A percentile compares a stretch with the other conserved stretches of the same genome.
These are phyloP conservation scores for Agonopterix arenella DNA, from an alignment of 2,888 invertebrate species.

Conservation along the genomic window DNA sequence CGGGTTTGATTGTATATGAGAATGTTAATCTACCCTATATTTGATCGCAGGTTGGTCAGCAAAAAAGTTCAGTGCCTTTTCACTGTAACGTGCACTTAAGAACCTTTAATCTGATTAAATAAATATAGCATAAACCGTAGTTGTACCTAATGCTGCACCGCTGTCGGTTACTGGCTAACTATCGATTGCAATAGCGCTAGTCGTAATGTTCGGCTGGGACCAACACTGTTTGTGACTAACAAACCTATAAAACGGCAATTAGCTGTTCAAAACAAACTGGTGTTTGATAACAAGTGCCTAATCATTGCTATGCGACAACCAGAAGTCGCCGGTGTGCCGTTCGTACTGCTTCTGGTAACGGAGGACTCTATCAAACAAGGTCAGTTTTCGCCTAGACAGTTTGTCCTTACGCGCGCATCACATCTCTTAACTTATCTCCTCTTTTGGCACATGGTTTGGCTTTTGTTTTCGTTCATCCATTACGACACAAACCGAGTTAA, in stretches of 20 bases:
- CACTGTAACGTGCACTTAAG: conserved; percentile 14
- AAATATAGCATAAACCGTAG: conserved; percentile 16
- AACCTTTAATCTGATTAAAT: conserved; percentile 15
- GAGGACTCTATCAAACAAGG: neutral
- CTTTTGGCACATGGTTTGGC: too few relatives aligned
- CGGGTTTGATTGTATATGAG: too few relatives aligned
- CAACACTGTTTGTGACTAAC: conserved; percentile 30
- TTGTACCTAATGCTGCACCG: conserved; percentile 12
- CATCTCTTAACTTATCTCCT: too few relatives aligned
- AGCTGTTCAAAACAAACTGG: conserved; percentile 38
- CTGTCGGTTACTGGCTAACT: conserved; percentile 6
- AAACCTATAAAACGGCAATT: conserved; percentile 52
- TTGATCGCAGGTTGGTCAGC: too few relatives aligned
- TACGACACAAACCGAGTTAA: too few relatives aligned
- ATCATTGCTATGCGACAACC: conserved; percentile 7
- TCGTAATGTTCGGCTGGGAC: conserved; percentile 14
- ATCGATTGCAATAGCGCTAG: conserved; percentile 17
- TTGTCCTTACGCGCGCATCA: too few relatives aligned
- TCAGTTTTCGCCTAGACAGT: neutral
- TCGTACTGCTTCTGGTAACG: too few relatives aligned
- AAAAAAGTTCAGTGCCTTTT: neutral
- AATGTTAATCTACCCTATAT: too few relatives aligned
- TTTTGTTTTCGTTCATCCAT: too few relatives aligned
- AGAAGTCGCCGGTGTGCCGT: neutral
- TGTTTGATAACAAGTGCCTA: conserved; percentile 33